These are phyloP conservation scores for Papilio elwesi DNA, from an alignment of 2,888 invertebrate genomes.

Conservation along the genomic window DNA sequence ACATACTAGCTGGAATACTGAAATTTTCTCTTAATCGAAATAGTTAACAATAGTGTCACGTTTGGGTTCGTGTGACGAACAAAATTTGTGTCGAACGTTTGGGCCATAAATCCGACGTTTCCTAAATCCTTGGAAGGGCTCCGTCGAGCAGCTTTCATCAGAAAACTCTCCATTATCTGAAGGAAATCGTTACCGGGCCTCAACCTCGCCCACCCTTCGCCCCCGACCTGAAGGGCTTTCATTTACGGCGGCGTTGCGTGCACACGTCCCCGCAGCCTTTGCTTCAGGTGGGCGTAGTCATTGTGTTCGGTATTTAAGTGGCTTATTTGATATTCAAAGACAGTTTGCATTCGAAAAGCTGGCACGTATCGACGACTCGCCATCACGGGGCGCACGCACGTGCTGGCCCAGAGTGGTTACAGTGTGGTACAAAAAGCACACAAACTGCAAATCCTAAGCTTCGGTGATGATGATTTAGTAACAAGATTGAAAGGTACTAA, in stretches of 20 bases:
- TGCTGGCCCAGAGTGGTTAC: constrained; percentile 38
- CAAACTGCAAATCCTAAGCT: constrained; percentile 9
- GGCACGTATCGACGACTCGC: constrained; percentile 73
- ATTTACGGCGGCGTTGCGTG: constrained; percentile 80
- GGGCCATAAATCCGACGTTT: constrained; percentile 73
- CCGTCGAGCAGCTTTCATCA: constrained; percentile 78
- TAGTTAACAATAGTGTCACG: constrained; percentile 42
- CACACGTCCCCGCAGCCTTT: constrained; percentile 78
- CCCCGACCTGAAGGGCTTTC: constrained; percentile 74
- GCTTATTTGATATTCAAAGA: constrained; percentile 83
- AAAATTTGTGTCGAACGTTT: constrained; percentile 71
- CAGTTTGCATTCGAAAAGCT: constrained; percentile 80
- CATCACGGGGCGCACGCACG: constrained; percentile 59
- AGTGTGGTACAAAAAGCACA: constrained; percentile 14
- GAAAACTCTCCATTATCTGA: constrained; percentile 82
- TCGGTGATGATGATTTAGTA: constrained; percentile 52
- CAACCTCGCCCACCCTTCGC: constrained; percentile 73
- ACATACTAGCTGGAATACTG: constrained; percentile 9
- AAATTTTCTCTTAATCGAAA: constrained; percentile 20
- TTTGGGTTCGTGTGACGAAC: constrained; percentile 59
- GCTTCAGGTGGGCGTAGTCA: constrained; percentile 81
- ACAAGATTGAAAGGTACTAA: no score
- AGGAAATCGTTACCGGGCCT: constrained; percentile 82
- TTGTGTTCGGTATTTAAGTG: constrained; percentile 82
- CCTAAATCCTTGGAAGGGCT: constrained; percentile 79